These are phyloP conservation scores for Xenus cinereus DNA, from an alignment of 2,113 vertebrate species.

Conservation along the genomic window DNA sequence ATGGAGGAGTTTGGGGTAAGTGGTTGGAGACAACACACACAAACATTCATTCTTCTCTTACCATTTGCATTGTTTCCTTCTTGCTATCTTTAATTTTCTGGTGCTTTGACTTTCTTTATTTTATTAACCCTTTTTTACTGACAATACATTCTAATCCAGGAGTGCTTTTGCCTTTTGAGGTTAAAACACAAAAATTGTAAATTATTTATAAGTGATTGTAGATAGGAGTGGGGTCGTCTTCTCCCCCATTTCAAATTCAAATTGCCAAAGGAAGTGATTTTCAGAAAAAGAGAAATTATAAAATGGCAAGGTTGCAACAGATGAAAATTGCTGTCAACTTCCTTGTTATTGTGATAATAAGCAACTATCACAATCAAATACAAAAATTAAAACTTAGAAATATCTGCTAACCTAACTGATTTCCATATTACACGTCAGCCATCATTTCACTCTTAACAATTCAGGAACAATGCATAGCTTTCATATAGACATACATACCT, in stretches of 20 bases:
- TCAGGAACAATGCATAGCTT: conserved; percentile 25
- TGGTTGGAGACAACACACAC: conserved; percentile 75
- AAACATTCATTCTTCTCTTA: conserved; percentile 64
- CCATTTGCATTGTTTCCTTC: conserved; percentile 66
- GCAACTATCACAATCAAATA: background rate
- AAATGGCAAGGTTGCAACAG: background rate
- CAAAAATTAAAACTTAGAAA: background rate
- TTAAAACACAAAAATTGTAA: conserved; percentile 40
- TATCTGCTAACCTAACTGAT: conserved; percentile 55
- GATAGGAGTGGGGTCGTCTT: background rate
- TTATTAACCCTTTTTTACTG: conserved; percentile 74
- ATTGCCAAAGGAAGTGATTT: background rate
- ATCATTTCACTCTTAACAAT: conserved; percentile 67
- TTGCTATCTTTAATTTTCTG: conserved; percentile 71
- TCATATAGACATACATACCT: background rate
- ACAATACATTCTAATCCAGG: conserved; percentile 58
- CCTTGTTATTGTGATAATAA: background rate
- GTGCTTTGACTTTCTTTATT: conserved; percentile 59
- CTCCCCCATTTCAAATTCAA: background rate
- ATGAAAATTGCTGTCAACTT: conserved; percentile 5
- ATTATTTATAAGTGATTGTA: conserved; percentile 11
- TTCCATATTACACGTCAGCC: conserved; percentile 53
- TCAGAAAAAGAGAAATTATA: background rate
- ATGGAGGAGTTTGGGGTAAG: conserved; percentile 99
- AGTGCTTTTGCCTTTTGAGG: conserved; percentile 74